Evolutionary conservation across 2,888 invertebrate species (phyloP), one percentile per base, ranked within the genome.

Genomic region (Sarcophaga carnaria): DNA sequence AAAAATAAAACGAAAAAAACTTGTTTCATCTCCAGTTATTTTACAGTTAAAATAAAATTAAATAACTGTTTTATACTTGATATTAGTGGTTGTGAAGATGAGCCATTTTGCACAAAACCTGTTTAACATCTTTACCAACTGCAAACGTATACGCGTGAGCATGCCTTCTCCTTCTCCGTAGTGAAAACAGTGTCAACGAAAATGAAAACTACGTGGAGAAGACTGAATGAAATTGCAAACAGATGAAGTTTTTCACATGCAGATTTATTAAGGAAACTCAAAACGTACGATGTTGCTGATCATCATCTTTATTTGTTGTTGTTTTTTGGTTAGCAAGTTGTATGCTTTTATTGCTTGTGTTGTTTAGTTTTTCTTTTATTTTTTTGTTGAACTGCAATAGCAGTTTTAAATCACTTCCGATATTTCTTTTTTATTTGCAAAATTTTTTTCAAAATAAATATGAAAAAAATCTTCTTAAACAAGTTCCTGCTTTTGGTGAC

Each of bases 201-300:
- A 67, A 75, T 69, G 27, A 25, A 17, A 67, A 67, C n/a, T 20
- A 54, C 17, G n/a, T 59, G 54, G 22, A 22, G 22, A 14, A 10
- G 37, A 20, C 22, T 45, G 66, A 77, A 66, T 72, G 77, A 82
- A 54, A 54, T 54, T 17, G 54, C 17, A 54, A 37, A 54, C 17
- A 54, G 60, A 5, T 45, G 62, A 70, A 60, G 69, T 20, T 59
- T 70, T 62, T 54, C 70, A 66, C 80, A 74, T 78, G 72, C 47
- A 79, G 87, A 87, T 87, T 82, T 87, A 83, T 87, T 79, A 49
- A 81, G 87, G 84, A 87, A 87, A 71, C 74, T 60, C 60, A 78
- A 69, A 80, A 22, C 17, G 64, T 63, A 59, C 17, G 14, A n/a
- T 49, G 17, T 37, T 81, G 5, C 60, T 66, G 22, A 66, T 66